Evolutionary conservation across 1,140 invertebrate species (phyloP).

Genomic region (Propsilocerus akamusi): DNA sequence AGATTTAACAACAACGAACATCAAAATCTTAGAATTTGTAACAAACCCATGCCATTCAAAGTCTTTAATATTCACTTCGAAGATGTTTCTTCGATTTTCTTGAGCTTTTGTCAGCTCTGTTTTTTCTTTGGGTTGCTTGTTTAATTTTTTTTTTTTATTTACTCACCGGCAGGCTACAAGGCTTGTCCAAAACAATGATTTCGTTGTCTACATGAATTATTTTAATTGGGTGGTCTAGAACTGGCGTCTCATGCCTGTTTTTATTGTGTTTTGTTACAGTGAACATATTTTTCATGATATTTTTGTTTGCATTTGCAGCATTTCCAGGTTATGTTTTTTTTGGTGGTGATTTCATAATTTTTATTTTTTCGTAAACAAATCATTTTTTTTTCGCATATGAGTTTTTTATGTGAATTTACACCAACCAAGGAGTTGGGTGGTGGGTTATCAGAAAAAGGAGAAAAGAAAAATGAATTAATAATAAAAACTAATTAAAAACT

Average conservation of each 20-base stretch:
- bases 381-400: not conserved
- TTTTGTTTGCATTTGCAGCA: not conserved
- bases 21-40: no score
- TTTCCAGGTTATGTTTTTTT: not conserved
- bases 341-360: not conserved
- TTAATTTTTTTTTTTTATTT: slow-evolving; percentile 7
- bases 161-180: slow-evolving; percentile 73
- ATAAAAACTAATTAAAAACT: not conserved
- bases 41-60: no score
- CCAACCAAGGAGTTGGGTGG: no score
- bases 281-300: not conserved
- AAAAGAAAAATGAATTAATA: not conserved
- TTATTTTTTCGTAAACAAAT: not conserved
- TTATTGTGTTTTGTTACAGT: not conserved
- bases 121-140: not conserved
- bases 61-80: no score
- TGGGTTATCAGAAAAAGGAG: no score
- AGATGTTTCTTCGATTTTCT: no score
- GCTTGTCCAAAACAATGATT: slow-evolving; percentile 75
- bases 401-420: not conserved
- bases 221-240: slow-evolving; percentile 51
- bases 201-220: slow-evolving; percentile 66
- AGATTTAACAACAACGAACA: no score
- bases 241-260: slow-evolving; percentile 53
- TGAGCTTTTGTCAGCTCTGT: no score